These are phyloP conservation scores for Acrossocheilus wenchowensis DNA, from an alignment of 2,797 vertebrate species.

Conservation along the genomic window DNA sequence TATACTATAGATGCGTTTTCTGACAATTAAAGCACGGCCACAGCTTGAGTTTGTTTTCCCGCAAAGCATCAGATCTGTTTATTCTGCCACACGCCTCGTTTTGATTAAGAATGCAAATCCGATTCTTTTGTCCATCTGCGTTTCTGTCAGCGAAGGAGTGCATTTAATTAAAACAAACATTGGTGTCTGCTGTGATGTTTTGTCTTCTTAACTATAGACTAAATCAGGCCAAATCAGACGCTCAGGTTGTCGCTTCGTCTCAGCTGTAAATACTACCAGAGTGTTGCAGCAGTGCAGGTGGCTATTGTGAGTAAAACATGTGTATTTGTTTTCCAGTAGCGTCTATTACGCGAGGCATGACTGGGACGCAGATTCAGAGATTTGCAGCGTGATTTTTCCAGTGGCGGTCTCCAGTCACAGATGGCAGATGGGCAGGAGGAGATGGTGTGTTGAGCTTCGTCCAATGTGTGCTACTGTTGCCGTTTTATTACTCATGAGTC, in stretches of 20 bases:
- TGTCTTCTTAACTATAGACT: conserved; percentile 43
- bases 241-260: conserved; percentile 36
- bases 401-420: conserved; percentile 54
- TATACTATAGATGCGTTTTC: conserved; percentile 19
- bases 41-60: conserved; percentile 56
- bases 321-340: conserved; percentile 61
- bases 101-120: conserved; percentile 76
- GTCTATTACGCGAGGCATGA: conserved; percentile 62
- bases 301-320: conserved; percentile 51
- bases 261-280: conserved; percentile 62
- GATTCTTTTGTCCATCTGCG: conserved; percentile 73
- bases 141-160: conserved; percentile 60
- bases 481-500: conserved; percentile 50
- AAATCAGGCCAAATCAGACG: conserved; percentile 53
- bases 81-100: conserved; percentile 70
- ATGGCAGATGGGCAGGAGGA: conserved; percentile 49
- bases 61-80: conserved; percentile 60
- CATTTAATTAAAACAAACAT: conserved; percentile 67
- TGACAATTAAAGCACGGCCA: conserved; percentile 43
- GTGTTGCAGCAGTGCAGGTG: conserved; percentile 29
- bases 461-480: conserved; percentile 32
- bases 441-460: conserved; percentile 23
- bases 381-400: conserved; percentile 53
- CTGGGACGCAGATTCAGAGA: conserved; percentile 58
- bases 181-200: conserved; percentile 58